phyloP scores from a whole-genome alignment of 2,888 invertebrate species.

The Ormyrus thymus region DNA sequence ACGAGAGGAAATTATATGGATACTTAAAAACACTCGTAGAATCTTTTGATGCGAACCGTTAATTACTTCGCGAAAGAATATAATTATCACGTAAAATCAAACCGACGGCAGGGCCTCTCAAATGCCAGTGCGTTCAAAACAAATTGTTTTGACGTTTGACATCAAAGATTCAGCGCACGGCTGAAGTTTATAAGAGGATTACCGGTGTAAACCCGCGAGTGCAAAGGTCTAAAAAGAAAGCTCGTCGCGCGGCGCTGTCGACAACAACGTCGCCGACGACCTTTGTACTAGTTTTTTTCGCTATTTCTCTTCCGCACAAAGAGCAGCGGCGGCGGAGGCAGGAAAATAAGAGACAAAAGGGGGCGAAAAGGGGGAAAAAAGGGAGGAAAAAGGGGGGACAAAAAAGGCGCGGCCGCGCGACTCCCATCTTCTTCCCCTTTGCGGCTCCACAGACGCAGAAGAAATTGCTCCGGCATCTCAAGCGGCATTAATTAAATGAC shows the following conservation, averaged over 20 bases:
- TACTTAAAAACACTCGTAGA: background rate
- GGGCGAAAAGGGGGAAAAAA: background rate
- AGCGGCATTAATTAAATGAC: slow-evolving; percentile 39
- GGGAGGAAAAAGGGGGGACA: background rate
- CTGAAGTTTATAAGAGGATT: slow-evolving; percentile 35
- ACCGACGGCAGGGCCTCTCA: background rate
- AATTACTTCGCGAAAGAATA: background rate
- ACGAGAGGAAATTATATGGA: background rate
- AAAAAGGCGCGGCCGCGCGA: background rate
- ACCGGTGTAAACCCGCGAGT: background rate
- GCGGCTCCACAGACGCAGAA: background rate
- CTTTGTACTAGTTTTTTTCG: slow-evolving; percentile 4
- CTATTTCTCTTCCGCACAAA: background rate
- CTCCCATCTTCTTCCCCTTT: background rate
- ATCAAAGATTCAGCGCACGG: background rate
- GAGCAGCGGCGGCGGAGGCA: background rate
- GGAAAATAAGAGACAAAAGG: background rate
- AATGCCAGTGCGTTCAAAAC: background rate
- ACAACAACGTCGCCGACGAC: background rate
- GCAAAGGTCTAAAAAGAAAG: slow-evolving; percentile 3
- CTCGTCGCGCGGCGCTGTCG: background rate
- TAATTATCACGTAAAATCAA: background rate
- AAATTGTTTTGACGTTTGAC: slow-evolving; percentile 21
- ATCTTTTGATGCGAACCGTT: background rate
- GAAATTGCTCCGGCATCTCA: slow-evolving; percentile 15